Evolutionary conservation across 1,140 invertebrate genomes (phyloP), one percentile per base, ranked within the genome.

Genomic region (fruit fly (Drosophila melanogaster)): DNA sequence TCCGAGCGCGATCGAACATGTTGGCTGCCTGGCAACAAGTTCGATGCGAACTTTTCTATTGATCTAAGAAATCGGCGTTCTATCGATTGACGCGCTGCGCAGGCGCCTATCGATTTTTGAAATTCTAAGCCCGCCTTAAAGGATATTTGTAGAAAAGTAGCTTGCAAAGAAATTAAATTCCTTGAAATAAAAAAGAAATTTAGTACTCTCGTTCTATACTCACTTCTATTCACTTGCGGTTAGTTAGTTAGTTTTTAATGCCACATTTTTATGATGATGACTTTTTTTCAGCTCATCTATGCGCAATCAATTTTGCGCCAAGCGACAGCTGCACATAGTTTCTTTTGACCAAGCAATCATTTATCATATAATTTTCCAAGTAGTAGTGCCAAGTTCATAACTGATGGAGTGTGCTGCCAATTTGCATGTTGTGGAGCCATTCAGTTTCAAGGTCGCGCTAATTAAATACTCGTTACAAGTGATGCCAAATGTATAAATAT

Each of bases 1-100:
- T 22, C 19, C 19, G 19, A 22, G 19, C 19, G 19, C 19, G 19
- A 22, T 22, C 19, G 19, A 22, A 22, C 19, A 22, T 22, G 19
- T 22, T 22, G 19, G 19, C 3, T 22, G 19, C 3, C 19, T 22
- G 19, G 19, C 19, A 22, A 22, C 19, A 22, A 22, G 19, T 22
- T 22, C 19, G 19, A 22, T 22, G 19, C 19, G 3, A 22, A 22
- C 19, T 22, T 2, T 22, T 22, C 19, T 22, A 22, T 3, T 22
- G 19, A 22, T 22, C 19, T 22, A 22, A 22, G 19, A 22, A 22
- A 22, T 22, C 19, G 19, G 12, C 24, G 54, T 41, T 59, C 54
- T 59, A 62, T 62, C 59, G 59, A 62, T 59, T 40, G 4, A 1
- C n/a, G n/a, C 56, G 53, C 6, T 58, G 59, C 59, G 59, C 59